These are phyloP conservation scores for Leptestheria dahalacensis DNA, from an alignment of 1,140 invertebrate species.

Conservation along the genomic window DNA sequence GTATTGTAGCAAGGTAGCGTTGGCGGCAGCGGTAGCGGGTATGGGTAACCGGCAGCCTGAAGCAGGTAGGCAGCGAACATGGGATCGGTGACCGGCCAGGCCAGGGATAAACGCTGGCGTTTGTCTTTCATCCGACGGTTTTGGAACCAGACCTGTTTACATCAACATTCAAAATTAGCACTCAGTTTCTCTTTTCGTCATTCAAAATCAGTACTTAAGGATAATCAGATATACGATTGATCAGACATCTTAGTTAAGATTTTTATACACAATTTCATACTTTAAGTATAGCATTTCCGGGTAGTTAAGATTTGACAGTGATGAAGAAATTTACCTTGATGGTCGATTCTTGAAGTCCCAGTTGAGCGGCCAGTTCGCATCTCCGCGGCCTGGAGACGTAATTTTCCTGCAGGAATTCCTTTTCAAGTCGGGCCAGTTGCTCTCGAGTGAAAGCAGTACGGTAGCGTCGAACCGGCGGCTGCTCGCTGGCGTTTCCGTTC, in stretches of 20 bases:
- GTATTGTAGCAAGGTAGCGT: neutral
- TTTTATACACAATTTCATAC: neutral
- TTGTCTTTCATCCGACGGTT: conserved; percentile 99
- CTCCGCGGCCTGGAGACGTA: conserved; percentile 89
- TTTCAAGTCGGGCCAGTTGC: conserved; percentile 83
- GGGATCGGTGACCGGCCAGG: conserved; percentile 90
- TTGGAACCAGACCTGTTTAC: conserved; percentile 79
- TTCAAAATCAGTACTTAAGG: too few species aligned
- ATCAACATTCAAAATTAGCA: too few species aligned
- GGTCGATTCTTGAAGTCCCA: conserved; percentile 89
- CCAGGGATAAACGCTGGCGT: conserved; percentile 75
- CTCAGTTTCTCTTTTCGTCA: too few species aligned
- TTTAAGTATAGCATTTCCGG: too few species aligned
- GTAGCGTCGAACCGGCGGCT: conserved; percentile 73
- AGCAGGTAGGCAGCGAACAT: conserved; percentile 78
- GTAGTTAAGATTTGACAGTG: too few species aligned
- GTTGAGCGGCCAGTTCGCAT: conserved; percentile 81
- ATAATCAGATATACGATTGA: too few species aligned
- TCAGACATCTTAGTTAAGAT: neutral
- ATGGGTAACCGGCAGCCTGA: conserved; percentile 52
- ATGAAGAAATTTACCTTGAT: conserved; percentile 65
- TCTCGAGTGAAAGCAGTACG: conserved; percentile 94
- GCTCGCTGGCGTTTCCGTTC: conserved; percentile 23
- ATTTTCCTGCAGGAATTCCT: conserved; percentile 94
- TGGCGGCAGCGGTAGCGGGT: conserved; percentile 21